These are phyloP conservation scores for Pyrocephalus nanus DNA, from an alignment of 2,797 vertebrate species.

Conservation along the genomic window DNA sequence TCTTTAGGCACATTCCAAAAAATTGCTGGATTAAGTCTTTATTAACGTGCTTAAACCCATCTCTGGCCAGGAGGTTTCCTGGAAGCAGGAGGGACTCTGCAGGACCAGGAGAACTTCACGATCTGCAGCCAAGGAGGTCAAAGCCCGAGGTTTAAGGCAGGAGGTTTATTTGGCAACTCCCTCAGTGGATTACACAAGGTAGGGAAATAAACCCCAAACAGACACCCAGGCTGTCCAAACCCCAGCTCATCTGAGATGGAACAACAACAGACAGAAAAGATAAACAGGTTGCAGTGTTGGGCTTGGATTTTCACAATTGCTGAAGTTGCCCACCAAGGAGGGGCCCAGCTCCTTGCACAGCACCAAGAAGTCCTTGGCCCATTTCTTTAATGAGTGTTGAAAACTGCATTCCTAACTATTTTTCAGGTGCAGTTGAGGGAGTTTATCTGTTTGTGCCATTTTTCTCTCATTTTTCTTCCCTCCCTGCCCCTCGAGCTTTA, in stretches of 20 bases:
- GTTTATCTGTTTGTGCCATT: neutral
- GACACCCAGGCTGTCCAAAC: accelerated
- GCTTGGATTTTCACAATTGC: neutral
- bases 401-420: neutral
- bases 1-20: neutral
- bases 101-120: neutral
- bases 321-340: neutral
- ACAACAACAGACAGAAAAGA: neutral
- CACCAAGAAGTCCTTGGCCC: neutral
- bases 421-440: neutral
- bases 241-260: neutral
- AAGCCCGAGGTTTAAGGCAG: neutral
- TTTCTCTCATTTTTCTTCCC: accelerated
- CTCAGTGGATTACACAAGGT: neutral
- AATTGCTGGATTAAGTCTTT: neutral
- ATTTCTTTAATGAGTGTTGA: neutral
- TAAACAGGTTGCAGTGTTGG: accelerated
- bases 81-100: neutral
- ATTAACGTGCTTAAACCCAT: neutral
- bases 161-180: neutral
- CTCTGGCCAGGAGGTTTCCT: neutral
- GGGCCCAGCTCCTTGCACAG: neutral
- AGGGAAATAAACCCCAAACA: neutral
- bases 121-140: neutral
- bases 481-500: accelerated